Evolutionary conservation across 2,113 vertebrate genomes (phyloP).

Genomic region (Odocoileus hemionus): DNA sequence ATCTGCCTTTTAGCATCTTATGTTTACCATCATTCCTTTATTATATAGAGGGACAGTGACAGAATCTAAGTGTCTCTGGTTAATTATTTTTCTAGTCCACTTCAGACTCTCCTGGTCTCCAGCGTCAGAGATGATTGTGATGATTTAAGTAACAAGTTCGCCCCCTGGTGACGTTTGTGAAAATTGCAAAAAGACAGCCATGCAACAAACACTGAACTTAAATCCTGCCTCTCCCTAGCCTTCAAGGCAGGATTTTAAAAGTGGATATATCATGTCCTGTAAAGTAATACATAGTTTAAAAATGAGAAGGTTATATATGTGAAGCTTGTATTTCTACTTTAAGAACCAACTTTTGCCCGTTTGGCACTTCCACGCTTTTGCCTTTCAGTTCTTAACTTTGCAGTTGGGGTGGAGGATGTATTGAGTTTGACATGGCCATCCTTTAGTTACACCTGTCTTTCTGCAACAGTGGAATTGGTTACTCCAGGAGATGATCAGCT

Average conservation of each 20-base stretch:
- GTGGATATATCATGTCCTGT: background rate
- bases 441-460: background rate
- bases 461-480: background rate
- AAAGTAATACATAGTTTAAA: background rate
- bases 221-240: background rate
- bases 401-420: background rate
- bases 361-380: background rate
- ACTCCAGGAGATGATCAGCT: background rate
- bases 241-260: background rate
- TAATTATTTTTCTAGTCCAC: background rate
- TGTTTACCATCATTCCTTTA: background rate
- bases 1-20: background rate
- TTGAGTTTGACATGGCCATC: background rate
- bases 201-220: background rate
- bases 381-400: background rate
- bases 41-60: background rate
- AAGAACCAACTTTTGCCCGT: background rate
- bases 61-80: background rate
- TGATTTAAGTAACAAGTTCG: background rate
- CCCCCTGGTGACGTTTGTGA: constrained; percentile 26
- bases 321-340: background rate
- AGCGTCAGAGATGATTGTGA: background rate
- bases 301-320: background rate
- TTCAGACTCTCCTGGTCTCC: background rate
- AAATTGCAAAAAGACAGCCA: background rate